These are phyloP conservation scores for Meganola albula DNA, from an alignment of 2,888 invertebrate species.

Conservation along the genomic window DNA sequence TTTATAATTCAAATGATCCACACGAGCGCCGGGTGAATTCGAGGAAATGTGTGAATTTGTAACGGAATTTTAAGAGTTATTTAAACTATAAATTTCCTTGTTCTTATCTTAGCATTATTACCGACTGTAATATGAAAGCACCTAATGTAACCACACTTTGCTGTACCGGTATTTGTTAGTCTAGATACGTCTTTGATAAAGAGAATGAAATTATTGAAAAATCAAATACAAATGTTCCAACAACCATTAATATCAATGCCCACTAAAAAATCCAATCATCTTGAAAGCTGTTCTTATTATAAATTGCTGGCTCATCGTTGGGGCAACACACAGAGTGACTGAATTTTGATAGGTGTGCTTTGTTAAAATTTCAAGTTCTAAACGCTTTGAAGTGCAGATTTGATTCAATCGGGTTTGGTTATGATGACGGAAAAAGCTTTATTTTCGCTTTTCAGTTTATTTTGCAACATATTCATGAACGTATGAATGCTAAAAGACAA, in stretches of 20 bases:
- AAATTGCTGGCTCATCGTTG: constrained; percentile 35
- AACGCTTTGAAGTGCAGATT: constrained; percentile 38
- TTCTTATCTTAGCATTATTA: too few relatives aligned
- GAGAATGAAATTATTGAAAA: too few relatives aligned
- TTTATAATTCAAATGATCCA: constrained; percentile 74
- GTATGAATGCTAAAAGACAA: too few relatives aligned
- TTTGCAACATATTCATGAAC: too few relatives aligned
- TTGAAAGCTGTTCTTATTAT: constrained; percentile 32
- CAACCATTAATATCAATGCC: too few relatives aligned
- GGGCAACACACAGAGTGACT: constrained; percentile 33
- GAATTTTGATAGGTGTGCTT: constrained; percentile 40
- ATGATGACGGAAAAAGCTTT: constrained; percentile 26
- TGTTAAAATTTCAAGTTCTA: constrained; percentile 40
- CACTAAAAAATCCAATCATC: too few relatives aligned
- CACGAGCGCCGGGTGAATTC: constrained; percentile 48
- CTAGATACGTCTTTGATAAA: too few relatives aligned
- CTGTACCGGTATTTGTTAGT: too few relatives aligned
- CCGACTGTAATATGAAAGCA: too few relatives aligned
- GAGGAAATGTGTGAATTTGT: constrained; percentile 71
- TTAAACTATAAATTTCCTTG: constrained; percentile 25
- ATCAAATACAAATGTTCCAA: too few relatives aligned
- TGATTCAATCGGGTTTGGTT: constrained; percentile 31
- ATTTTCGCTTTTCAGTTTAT: too few relatives aligned
- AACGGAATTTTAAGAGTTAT: constrained; percentile 57
- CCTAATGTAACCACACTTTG: too few relatives aligned